Evolutionary conservation across 2,888 invertebrate species (phyloP), one percentile per base, ranked within the genome.

Genomic region (Ophion slaviceki): DNA sequence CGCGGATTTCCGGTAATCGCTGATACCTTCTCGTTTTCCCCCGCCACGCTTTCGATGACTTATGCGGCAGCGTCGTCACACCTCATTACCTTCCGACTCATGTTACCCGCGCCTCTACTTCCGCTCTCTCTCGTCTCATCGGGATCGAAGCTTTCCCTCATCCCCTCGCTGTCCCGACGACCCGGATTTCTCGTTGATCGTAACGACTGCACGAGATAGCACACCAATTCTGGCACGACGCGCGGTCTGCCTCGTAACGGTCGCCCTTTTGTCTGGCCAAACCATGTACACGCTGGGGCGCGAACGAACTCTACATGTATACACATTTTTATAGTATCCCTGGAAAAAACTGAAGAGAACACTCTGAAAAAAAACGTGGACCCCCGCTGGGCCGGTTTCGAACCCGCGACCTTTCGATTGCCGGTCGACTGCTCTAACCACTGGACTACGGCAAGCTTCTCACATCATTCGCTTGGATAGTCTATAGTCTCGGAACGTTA

Each of bases 221-320:
- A 61, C n/a, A 36, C 10, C 17, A 79, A 78, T 83, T 24, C 79
- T 87, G 87, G 87, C 87, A 86, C 87, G 86, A 80, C 84, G 68
- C 83, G 68, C 67, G 36, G 86, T 87, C 80, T 86, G 67, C 59
- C 77, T 77, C 77, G 74, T 62, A 80, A 81, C 80, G 84, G 91
- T 88, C 89, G 92, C 92, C 92, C 84, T 89, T 78, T 82, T 90
- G 92, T 92, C 92, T 92, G 89, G 92, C 92, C 92, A 92, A 92
- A 74, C 40, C 24, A 40, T 40, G 40, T 7, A 40, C 40, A 10
- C 47, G 28, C 45, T 28, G 57, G 47, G 68, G 20, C 24, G 70
- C 70, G 17, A 53, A 24, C 17, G 3, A 3, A 11, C 40, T 40
- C 6, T 40, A 47, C 47, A 28, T 53, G 2, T 17, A 47, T 17